phyloP scores from a whole-genome alignment of 2,113 vertebrate genomes.

The Equus quagga region DNA sequence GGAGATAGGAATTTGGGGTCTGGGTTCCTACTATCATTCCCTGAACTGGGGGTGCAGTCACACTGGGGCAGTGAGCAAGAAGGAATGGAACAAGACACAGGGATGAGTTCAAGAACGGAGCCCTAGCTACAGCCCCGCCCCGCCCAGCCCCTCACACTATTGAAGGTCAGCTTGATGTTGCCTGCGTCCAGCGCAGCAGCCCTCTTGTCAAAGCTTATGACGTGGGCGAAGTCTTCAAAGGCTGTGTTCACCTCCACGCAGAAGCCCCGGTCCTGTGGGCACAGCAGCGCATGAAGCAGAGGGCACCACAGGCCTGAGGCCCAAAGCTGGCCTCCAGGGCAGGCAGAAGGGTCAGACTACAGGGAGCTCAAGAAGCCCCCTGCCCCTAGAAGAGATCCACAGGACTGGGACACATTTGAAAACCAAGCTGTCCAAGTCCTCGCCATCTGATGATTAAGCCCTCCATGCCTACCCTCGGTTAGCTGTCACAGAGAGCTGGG shows the following conservation, averaged over 20 bases:
- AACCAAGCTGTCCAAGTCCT: background rate
- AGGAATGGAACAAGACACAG: background rate
- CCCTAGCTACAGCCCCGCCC: background rate
- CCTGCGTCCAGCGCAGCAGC: constrained; percentile 88
- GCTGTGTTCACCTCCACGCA: constrained; percentile 88
- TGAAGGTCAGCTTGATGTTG: constrained; percentile 89
- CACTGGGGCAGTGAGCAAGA: background rate
- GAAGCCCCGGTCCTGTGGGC: constrained; percentile 86
- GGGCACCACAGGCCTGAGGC: background rate
- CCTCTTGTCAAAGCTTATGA: constrained; percentile 90
- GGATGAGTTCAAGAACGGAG: background rate
- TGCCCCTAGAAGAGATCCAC: background rate
- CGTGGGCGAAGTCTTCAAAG: constrained; percentile 88
- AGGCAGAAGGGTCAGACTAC: background rate
- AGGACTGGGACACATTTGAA: background rate
- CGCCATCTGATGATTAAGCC: background rate
- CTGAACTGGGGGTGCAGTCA: background rate
- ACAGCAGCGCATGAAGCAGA: constrained; percentile 59
- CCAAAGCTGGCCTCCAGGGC: constrained; percentile 16
- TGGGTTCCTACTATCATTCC: constrained; percentile 14
- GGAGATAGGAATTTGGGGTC: constrained; percentile 1
- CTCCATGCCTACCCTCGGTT: background rate
- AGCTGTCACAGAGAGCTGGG: background rate
- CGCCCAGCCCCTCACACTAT: constrained; percentile 84
- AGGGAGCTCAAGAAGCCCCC: background rate